Percentiles rank a stretch among this genome's conserved stretches.
These are phyloP conservation scores for Cottoperca gobio DNA, from an alignment of 2,797 vertebrate genomes.

Conservation along the genomic window DNA sequence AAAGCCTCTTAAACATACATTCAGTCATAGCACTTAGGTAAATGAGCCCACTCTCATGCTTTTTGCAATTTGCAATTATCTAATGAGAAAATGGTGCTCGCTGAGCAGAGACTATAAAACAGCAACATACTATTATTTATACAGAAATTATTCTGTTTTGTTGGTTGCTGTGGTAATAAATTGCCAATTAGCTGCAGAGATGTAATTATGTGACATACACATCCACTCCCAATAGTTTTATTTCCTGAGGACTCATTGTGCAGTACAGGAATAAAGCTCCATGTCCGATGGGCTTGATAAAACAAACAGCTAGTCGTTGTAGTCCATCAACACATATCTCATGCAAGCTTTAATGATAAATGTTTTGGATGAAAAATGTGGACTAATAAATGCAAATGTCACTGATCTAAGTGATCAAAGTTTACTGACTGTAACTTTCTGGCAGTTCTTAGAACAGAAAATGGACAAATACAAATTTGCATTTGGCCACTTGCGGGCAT, in stretches of 20 bases:
- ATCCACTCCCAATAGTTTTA: constrained; percentile 43
- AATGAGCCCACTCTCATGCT: constrained; percentile 74
- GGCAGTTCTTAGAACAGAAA: not conserved
- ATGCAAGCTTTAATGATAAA: not conserved
- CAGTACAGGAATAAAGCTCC: not conserved
- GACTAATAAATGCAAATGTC: not conserved
- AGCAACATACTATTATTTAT: constrained; percentile 77
- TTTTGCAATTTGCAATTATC: constrained; percentile 78
- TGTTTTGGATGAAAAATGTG: not conserved
- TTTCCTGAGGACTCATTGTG: not conserved
- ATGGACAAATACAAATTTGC: no score
- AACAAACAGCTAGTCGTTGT: not conserved
- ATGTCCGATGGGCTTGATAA: not conserved
- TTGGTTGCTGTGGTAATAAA: constrained; percentile 72
- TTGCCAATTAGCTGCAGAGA: constrained; percentile 78
- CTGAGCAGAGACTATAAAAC: constrained; percentile 72
- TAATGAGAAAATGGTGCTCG: constrained; percentile 79
- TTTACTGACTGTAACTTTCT: not conserved
- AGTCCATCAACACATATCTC: not conserved
- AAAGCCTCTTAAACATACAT: constrained; percentile 70
- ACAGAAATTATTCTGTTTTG: constrained; percentile 56
- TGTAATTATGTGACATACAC: constrained; percentile 55
- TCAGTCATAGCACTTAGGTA: constrained; percentile 76
- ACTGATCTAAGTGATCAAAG: not conserved
- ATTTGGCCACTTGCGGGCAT: no score